Conservation (phyloP, 2,888 invertebrate genomes). For the Orchestes rusci region DNA sequence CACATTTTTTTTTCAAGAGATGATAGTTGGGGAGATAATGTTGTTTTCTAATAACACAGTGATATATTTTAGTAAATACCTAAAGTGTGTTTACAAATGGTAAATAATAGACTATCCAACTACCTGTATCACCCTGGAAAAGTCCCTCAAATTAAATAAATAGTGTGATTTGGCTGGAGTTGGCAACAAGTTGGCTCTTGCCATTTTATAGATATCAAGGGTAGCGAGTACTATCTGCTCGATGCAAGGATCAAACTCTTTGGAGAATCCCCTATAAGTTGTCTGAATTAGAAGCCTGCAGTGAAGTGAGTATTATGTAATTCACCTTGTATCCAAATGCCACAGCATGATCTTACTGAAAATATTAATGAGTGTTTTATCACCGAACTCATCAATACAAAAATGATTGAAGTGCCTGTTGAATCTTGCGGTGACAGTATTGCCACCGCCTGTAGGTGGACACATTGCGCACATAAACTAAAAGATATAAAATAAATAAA, state of each 20-base stretch:
- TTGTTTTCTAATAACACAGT: background rate
- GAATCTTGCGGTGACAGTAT: slow-evolving; percentile 77
- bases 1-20: background rate
- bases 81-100: no score
- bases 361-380: slow-evolving; percentile 73
- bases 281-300: no score
- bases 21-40: background rate
- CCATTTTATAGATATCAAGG: slow-evolving; percentile 77
- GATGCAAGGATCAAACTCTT: slow-evolving; percentile 89
- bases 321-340: slow-evolving; percentile 88
- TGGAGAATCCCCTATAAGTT: slow-evolving; percentile 82
- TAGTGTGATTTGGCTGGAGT: slow-evolving; percentile 93
- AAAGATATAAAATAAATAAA: slow-evolving; percentile 27
- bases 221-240: slow-evolving; percentile 83
- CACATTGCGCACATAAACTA: slow-evolving; percentile 85
- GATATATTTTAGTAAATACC: no score
- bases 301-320: no score
- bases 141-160: slow-evolving; percentile 89
- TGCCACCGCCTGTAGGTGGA: slow-evolving; percentile 68
- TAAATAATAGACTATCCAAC: no score
- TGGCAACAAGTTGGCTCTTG: slow-evolving; percentile 74
- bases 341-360: slow-evolving; percentile 87
- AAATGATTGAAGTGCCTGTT: slow-evolving; percentile 80
- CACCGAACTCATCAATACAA: slow-evolving; percentile 84
- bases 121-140: slow-evolving; percentile 84